A percentile compares a stretch with the other conserved stretches of the same genome.
Evolutionary conservation across 2,797 vertebrate genomes (phyloP).

Genomic region (Scomberomorus guttatus): DNA sequence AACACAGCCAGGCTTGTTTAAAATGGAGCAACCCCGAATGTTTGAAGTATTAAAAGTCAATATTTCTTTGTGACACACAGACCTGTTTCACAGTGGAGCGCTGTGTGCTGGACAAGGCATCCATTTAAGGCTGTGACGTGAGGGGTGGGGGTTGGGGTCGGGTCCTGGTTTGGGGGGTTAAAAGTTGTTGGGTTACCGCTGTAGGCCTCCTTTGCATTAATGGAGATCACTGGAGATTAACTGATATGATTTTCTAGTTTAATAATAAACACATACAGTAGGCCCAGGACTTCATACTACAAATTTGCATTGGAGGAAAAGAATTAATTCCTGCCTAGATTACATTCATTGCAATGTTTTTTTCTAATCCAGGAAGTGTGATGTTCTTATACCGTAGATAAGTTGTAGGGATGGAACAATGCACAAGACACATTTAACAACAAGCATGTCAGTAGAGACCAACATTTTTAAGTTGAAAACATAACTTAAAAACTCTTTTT

Average conservation of each 20-base stretch:
- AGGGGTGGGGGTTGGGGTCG: constrained; percentile 22
- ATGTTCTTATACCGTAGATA: too few species aligned
- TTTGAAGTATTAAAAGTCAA: constrained; percentile 83
- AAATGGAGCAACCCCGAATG: constrained; percentile 60
- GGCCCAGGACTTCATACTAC: too few species aligned
- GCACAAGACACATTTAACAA: too few species aligned
- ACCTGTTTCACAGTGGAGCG: constrained; percentile 67
- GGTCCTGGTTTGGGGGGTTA: constrained; percentile 55
- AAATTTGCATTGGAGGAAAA: too few species aligned
- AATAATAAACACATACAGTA: not conserved
- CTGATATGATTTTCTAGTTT: not conserved
- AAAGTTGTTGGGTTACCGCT: constrained; percentile 62
- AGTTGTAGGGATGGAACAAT: not conserved
- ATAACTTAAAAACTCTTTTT: too few species aligned
- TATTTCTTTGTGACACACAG: constrained; percentile 73
- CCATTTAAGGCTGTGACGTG: constrained; percentile 69
- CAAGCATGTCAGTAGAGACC: too few species aligned
- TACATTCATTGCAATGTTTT: not conserved
- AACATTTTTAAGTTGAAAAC: too few species aligned
- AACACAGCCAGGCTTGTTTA: constrained; percentile 75
- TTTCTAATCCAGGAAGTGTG: not conserved
- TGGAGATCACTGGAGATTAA: constrained; percentile 12
- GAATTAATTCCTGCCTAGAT: too few species aligned
- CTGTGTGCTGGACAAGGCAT: constrained; percentile 76
- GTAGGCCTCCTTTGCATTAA: constrained; percentile 43